Percentiles rank a stretch among this genome's conserved stretches.
phyloP scores from a whole-genome alignment of 2,113 vertebrate genomes.

The Phyllostomus hastatus region DNA sequence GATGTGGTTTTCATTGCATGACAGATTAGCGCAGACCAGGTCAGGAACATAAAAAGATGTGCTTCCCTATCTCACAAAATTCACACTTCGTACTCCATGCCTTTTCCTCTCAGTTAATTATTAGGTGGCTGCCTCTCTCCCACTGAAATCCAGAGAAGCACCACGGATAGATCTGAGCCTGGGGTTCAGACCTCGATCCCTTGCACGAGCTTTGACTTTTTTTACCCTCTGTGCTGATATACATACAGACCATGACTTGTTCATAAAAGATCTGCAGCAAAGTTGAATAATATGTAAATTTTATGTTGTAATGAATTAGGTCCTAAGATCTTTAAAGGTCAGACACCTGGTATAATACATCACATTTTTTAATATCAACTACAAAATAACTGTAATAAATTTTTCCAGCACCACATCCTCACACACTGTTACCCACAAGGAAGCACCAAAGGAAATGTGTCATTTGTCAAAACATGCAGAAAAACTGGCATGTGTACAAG shows the following conservation, averaged over 20 bases:
- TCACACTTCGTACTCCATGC: neutral
- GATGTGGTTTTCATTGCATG: neutral
- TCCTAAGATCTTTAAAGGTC: constrained; percentile 90
- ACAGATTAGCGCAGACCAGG: neutral
- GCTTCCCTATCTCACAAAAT: constrained; percentile 4
- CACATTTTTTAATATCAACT: constrained; percentile 89
- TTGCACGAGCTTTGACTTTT: constrained; percentile 42
- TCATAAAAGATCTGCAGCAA: constrained; percentile 82
- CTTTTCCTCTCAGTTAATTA: neutral
- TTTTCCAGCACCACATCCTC: constrained; percentile 84
- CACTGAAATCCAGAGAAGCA: neutral
- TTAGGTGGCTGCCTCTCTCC: neutral
- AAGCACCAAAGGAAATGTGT: constrained; percentile 86
- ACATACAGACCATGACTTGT: constrained; percentile 80
- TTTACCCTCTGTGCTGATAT: constrained; percentile 76
- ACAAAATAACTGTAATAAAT: constrained; percentile 90
- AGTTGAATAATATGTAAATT: constrained; percentile 90
- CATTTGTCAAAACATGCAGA: constrained; percentile 86
- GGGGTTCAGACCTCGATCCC: neutral
- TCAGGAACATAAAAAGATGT: neutral
- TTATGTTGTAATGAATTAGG: constrained; percentile 90
- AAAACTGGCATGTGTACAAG: constrained; percentile 82
- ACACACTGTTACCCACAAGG: constrained; percentile 88
- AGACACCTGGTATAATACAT: constrained; percentile 89
- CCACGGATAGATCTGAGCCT: neutral